Evolutionary conservation across 1,140 invertebrate genomes (phyloP).

Genomic region (Stegodyphus dumicola): DNA sequence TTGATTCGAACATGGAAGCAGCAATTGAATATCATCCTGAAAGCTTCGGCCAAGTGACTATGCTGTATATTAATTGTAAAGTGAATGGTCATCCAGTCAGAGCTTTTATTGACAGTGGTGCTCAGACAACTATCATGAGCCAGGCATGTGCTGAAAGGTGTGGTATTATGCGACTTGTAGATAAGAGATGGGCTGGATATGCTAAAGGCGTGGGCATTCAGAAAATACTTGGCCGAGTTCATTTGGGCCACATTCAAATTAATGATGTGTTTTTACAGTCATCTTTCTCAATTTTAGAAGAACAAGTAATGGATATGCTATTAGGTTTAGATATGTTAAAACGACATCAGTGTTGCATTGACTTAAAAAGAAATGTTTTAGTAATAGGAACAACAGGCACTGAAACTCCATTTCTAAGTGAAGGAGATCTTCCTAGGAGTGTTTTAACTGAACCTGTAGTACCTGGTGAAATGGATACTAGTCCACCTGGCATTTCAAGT

Average conservation of each 20-base stretch:
- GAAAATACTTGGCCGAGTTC: conserved; percentile 93
- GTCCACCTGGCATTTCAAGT: no score
- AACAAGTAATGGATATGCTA: conserved; percentile 98
- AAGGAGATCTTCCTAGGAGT: conserved; percentile 83
- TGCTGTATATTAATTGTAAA: conserved; percentile 96
- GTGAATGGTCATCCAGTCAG: conserved; percentile 96
- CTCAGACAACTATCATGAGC: conserved; percentile 95
- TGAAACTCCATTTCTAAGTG: conserved; percentile 88
- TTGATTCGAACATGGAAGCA: conserved; percentile 98
- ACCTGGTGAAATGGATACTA: neutral
- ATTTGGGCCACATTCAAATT: conserved; percentile 96
- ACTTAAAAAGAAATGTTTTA: conserved; percentile 88
- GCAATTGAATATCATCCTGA: conserved; percentile 99
- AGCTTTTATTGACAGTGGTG: conserved; percentile 97
- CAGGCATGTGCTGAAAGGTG: conserved; percentile 90
- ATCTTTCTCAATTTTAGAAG: conserved; percentile 96
- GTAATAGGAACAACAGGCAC: conserved; percentile 96
- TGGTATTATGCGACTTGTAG: conserved; percentile 95
- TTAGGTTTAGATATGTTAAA: conserved; percentile 97
- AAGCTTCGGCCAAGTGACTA: conserved; percentile 95
- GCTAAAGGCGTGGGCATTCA: conserved; percentile 96
- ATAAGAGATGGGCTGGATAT: conserved; percentile 92
- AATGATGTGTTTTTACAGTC: conserved; percentile 92
- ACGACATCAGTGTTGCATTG: conserved; percentile 95
- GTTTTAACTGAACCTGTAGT: neutral